Conservation (phyloP, 2,113 vertebrate species). For the Lathamus discolor region DNA sequence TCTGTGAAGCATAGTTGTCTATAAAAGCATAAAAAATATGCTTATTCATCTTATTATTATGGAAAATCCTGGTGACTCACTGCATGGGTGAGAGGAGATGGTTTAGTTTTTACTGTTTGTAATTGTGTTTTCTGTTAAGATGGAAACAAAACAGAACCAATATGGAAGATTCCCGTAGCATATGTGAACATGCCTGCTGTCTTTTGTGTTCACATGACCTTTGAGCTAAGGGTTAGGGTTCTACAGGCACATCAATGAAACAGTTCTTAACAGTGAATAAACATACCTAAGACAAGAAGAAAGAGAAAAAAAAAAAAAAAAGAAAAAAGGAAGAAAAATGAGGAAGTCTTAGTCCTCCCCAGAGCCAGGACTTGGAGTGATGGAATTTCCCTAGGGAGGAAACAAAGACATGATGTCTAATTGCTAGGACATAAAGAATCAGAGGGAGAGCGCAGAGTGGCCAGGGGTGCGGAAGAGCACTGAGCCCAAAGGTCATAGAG, state of each 20-base stretch:
- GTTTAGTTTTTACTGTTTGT: conserved; percentile 14
- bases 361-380: not conserved
- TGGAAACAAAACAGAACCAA: conserved; percentile 45
- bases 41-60: conserved; percentile 15
- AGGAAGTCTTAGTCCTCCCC: not conserved
- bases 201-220: not conserved
- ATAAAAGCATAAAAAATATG: conserved; percentile 2
- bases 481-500: not conserved
- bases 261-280: not conserved
- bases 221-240: not conserved
- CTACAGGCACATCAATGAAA: not conserved
- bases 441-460: not conserved
- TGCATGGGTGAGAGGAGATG: not conserved
- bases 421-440: not conserved
- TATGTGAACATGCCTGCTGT: not conserved
- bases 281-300: not conserved
- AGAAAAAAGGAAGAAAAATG: not conserved
- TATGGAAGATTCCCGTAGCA: not conserved
- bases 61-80: conserved; percentile 50
- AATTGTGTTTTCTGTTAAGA: conserved; percentile 41
- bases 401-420: conserved; percentile 17
- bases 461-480: not conserved
- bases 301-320: not conserved
- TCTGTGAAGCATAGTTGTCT: not conserved
- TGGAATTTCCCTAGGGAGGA: not conserved